Evolutionary conservation across 2,797 vertebrate genomes (phyloP), one percentile per base, ranked within the genome.

Genomic region (Pangasius djambal): DNA sequence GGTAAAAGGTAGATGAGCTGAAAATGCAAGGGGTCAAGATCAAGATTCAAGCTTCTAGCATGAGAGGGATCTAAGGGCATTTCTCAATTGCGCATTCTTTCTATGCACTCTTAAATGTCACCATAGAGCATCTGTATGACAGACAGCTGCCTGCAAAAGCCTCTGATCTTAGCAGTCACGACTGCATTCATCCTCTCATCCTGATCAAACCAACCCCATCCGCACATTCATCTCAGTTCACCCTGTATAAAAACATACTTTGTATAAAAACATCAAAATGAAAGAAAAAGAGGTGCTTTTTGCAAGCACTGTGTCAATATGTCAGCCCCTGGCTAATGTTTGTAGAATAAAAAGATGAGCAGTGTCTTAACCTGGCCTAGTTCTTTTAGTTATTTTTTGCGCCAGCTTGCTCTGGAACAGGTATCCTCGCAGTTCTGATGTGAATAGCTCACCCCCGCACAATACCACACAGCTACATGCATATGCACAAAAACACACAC

Each of bases 221-320:
- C 86, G 52, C 13, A 48, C 89, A 87, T 75, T 88, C 81, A 59
- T 83, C 72, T 86, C 20, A 74, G 78, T 70, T 85, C 86, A 88
- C 83, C 63, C 63, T 40, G 70, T 48, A 74, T 74, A 74, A 89
- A 89, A 81, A 22, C 31, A 81, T 31, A 20, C 50, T 89, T 87
- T 86, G 87, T 83, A 87, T 82, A 75, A 91, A 75, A 69, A 89
- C 61, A 78, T 52, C 6, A 72, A 78, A 25, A 4, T 85, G 85
- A 85, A 85, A 37, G 67, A 59, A 85, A 89, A 81, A 74, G 57
- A 75, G 52, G 83, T 63, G 25, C 48, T 69, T 69, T 86, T 72
- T 63, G 83, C 57, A 86, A 88, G 88, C 61, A 52, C 31, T 28
- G 85, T 89, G 78, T 65, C 84, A 83, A 88, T 34, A 34, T 22